Evolutionary conservation across 2,888 invertebrate species (phyloP), one percentile per base, ranked within the genome.

Genomic region (Stenodema calcarata): DNA sequence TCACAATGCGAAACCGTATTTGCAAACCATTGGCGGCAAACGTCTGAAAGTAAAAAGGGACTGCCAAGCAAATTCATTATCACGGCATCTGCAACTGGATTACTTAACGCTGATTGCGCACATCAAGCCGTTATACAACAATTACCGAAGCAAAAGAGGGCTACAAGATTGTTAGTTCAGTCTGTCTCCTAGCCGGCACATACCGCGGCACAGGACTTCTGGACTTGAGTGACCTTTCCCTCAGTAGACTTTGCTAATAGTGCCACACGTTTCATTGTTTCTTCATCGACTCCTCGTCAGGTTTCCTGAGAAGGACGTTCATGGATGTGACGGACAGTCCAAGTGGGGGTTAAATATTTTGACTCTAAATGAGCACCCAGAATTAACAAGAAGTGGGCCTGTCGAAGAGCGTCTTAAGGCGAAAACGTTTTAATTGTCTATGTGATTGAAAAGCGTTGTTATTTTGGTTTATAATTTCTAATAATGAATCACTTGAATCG

Each of bases 221-320:
- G 78, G 78, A 44, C 78, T 78, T 44, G 42, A 47, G 28, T 82
- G 82, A 82, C 82, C 82, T 82, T 82, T 82, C n/a, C 69, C 44
- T 44, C 78, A 23, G 18, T 35, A 14, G 41, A 41, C 78, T 78
- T 78, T 18, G 78, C 78, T 78, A 78, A 78, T 78, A 78, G 44
- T 78, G 78, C 42, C 78, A 78, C 78, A 78, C 78, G 44, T 78
- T 78, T 78, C 18, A 78, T 78, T 78, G 78, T 78, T 78, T 78
- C 78, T 78, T 78, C 78, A 78, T 78, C 78, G 23, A 44, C 62
- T 62, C 62, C 23, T 27, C n/a, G 18, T 7, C 54, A n/a, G 62
- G 62, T 62, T 62, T 62, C 11, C 62, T 23, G 62, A 23, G 62
- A 47, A 4, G 62, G n/a, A n/a, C n/a, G n/a, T n/a, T n/a, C n/a